Conservation (phyloP, 1,140 invertebrate species). For the Drosophila triauraria region DNA sequence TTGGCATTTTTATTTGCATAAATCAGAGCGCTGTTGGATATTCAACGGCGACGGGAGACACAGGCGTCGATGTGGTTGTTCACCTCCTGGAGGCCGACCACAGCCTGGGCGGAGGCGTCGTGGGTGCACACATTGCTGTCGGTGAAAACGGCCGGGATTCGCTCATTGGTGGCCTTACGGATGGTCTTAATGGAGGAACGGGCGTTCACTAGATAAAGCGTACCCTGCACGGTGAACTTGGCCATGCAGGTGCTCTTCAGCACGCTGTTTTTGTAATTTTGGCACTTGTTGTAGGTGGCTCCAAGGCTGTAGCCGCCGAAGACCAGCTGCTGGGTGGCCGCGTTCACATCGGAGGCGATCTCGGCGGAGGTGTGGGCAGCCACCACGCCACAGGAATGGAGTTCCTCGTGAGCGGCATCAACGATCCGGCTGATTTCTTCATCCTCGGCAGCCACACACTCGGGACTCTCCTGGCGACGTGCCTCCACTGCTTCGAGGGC, state of each 20-base stretch:
- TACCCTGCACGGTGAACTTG: constrained; percentile 53
- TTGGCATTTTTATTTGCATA: constrained; percentile 19
- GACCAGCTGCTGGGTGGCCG: constrained; percentile 71
- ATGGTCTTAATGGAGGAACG: constrained; percentile 73
- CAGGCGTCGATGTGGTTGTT: constrained; percentile 58
- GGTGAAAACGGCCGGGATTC: constrained; percentile 64
- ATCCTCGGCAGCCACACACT: constrained; percentile 71
- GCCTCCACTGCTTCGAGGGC: constrained; percentile 61
- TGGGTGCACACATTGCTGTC: constrained; percentile 73
- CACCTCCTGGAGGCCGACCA: constrained; percentile 53
- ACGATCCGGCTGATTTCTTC: constrained; percentile 47
- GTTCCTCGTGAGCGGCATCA: constrained; percentile 60
- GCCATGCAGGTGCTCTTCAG: constrained; percentile 54
- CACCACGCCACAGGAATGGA: constrained; percentile 49
- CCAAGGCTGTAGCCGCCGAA: constrained; percentile 60
- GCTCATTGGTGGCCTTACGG: constrained; percentile 53
- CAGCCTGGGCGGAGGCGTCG: constrained; percentile 49
- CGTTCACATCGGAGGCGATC: constrained; percentile 58
- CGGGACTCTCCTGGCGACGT: constrained; percentile 52
- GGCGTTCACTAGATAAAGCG: constrained; percentile 58
- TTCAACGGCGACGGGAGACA: constrained; percentile 38
- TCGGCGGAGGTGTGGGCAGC: constrained; percentile 65
- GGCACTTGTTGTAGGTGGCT: constrained; percentile 60
- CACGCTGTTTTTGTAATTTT: constrained; percentile 53
- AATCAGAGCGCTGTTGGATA: not conserved